These are phyloP conservation scores for Nyctereutes procyonoides DNA, from an alignment of 2,113 vertebrate genomes.

Conservation along the genomic window DNA sequence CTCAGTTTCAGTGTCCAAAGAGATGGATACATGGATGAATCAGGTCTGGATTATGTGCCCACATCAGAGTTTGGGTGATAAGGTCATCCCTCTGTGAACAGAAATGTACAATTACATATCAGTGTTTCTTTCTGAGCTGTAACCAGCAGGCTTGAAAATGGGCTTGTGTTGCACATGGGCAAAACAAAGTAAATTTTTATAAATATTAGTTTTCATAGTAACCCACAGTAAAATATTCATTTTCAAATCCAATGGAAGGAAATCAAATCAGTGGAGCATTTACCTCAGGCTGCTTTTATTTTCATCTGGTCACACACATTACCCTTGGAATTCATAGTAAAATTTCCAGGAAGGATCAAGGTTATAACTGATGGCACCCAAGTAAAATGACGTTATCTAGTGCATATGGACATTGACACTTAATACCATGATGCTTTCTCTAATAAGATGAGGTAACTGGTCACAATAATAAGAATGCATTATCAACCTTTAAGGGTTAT, in stretches of 20 bases:
- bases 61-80: neutral
- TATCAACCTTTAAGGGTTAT: neutral
- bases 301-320: neutral
- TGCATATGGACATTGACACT: neutral
- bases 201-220: constrained; percentile 7
- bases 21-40: neutral
- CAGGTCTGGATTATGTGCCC: neutral
- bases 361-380: neutral
- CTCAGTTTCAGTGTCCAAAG: neutral
- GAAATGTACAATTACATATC: neutral
- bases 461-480: neutral
- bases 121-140: neutral
- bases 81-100: neutral
- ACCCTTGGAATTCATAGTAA: neutral
- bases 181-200: neutral
- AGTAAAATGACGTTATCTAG: neutral
- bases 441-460: neutral
- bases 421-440: neutral
- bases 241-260: constrained; percentile 25
- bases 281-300: neutral
- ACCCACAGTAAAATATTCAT: neutral
- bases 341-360: neutral
- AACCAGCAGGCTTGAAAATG: neutral
- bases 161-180: neutral
- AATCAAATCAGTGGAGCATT: neutral